A percentile compares a stretch with the other conserved stretches of the same genome.
These are phyloP conservation scores for Littorina saxatilis DNA, from an alignment of 1,140 invertebrate species.

Conservation along the genomic window DNA sequence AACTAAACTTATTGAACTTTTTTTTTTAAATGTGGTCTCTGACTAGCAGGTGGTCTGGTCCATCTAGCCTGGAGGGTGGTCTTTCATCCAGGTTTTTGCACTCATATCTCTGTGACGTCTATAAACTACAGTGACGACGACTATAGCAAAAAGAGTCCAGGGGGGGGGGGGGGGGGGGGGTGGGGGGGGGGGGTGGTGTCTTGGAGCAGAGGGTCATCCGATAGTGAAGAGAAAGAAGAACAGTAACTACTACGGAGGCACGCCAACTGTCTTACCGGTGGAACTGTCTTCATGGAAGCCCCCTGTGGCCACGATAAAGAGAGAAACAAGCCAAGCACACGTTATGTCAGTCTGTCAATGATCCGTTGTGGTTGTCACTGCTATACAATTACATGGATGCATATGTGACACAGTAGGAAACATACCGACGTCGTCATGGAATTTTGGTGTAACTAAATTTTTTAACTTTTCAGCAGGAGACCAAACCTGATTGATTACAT, in stretches of 20 bases:
- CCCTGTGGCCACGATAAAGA: conserved; percentile 11
- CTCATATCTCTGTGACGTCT: not conserved
- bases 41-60: no score
- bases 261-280: conserved; percentile 16
- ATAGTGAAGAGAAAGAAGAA: not conserved
- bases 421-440: no score
- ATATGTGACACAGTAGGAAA: no score
- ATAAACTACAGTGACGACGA: not conserved
- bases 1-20: no score
- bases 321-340: conserved; percentile 1
- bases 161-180: not conserved
- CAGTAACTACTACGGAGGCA: conserved; percentile 1
- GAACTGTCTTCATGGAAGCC: not conserved
- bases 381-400: no score
- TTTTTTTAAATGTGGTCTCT: no score
- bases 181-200: not conserved
- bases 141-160: not conserved
- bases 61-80: conserved; percentile 4
- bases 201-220: no score
- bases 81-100: not conserved
- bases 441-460: no score
- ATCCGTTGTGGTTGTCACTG: no score
- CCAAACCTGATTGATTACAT: no score
- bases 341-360: not conserved
- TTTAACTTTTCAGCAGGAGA: no score